These are phyloP conservation scores for Amblyteles armatorius DNA, from an alignment of 2,888 invertebrate genomes.

Conservation along the genomic window DNA sequence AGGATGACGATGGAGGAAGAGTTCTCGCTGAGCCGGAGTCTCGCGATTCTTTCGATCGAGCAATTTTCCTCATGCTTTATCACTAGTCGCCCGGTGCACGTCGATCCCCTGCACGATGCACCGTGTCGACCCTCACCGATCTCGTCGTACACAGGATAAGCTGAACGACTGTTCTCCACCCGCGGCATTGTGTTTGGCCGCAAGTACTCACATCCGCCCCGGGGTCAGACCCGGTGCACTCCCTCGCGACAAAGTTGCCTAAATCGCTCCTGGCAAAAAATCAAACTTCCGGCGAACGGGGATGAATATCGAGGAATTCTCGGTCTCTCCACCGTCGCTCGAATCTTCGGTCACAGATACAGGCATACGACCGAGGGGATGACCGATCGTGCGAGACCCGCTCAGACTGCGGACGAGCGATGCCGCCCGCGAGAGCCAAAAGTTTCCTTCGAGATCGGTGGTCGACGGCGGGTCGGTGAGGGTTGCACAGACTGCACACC, in stretches of 20 bases:
- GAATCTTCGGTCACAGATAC: slow-evolving; percentile 23
- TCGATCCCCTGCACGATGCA: not conserved
- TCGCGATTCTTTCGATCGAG: not conserved
- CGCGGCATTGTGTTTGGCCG: not conserved
- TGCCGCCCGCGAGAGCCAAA: slow-evolving; percentile 48
- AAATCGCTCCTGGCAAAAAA: slow-evolving; percentile 53
- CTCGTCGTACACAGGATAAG: not conserved
- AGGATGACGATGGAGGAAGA: not conserved
- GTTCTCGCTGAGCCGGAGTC: too few relatives aligned
- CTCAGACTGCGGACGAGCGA: slow-evolving; percentile 56
- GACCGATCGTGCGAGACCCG: slow-evolving; percentile 60
- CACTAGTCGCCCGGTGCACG: too few relatives aligned
- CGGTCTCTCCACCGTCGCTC: slow-evolving; percentile 17
- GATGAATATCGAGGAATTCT: slow-evolving; percentile 34
- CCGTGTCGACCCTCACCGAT: not conserved
- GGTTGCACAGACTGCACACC: not conserved
- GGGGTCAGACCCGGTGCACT: slow-evolving; percentile 26
- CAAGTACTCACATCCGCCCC: slow-evolving; percentile 26
- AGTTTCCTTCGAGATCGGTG: slow-evolving; percentile 46
- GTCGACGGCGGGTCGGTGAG: slow-evolving; percentile 47
- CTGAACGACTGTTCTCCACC: not conserved
- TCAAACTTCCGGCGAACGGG: slow-evolving; percentile 36
- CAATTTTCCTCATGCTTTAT: too few relatives aligned
- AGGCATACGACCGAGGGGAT: slow-evolving; percentile 19
- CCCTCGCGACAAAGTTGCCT: slow-evolving; percentile 33